phyloP scores from a whole-genome alignment of 2,113 vertebrate genomes.

The Smithornis capensis region DNA sequence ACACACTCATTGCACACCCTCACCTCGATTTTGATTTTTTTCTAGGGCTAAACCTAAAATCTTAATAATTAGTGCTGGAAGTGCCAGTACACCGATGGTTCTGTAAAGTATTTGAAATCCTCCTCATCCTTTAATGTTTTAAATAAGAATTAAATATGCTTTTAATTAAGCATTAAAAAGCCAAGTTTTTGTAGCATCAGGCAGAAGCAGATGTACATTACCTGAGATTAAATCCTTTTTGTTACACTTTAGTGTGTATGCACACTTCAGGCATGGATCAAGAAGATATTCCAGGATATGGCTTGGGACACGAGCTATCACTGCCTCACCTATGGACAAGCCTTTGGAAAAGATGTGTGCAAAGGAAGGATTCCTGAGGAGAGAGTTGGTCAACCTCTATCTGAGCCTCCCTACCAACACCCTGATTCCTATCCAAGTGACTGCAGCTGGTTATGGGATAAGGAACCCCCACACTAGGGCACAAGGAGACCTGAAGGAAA shows the following conservation, averaged over 20 bases:
- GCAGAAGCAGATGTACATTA: not conserved
- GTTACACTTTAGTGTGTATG: rapidly evolving
- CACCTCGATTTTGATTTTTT: not conserved
- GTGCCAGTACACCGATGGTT: rapidly evolving
- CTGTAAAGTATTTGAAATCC: not conserved
- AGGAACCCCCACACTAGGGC: not conserved
- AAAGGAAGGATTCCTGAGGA: not conserved
- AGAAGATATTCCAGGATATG: not conserved
- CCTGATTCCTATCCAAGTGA: not conserved
- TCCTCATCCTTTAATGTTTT: not conserved
- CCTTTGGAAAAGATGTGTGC: not conserved
- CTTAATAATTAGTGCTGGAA: not conserved
- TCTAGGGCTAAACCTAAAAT: not conserved
- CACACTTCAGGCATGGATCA: not conserved
- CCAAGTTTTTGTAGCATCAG: not conserved
- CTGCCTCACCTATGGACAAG: not conserved
- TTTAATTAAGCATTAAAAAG: not conserved
- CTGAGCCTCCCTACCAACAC: not conserved
- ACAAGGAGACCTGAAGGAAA: not conserved
- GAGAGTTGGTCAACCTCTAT: not conserved
- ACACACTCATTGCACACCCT: not conserved
- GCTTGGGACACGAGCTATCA: not conserved
- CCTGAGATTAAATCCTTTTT: not conserved
- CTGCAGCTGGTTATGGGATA: not conserved
- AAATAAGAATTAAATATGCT: not conserved